These are phyloP conservation scores for Xiphophorus hellerii DNA, from an alignment of 2,113 vertebrate species.

Conservation along the genomic window DNA sequence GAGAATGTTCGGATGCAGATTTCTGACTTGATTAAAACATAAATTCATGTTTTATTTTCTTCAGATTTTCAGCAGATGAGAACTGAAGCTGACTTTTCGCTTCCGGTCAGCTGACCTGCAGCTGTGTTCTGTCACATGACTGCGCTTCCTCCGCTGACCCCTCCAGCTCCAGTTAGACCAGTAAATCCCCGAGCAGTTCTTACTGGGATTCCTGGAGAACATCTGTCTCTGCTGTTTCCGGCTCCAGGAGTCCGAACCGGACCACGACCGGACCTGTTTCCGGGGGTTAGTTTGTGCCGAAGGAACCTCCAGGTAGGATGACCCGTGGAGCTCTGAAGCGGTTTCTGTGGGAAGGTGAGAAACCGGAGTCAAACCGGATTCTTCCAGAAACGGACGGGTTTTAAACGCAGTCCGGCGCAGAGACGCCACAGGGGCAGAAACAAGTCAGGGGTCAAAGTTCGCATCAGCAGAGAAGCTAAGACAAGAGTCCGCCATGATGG, in stretches of 20 bases:
- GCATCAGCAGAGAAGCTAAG: conserved; percentile 32
- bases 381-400: not conserved
- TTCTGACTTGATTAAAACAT: too few species aligned
- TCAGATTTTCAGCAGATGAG: too few species aligned
- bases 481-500: not conserved
- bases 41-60: too few species aligned
- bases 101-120: conserved; percentile 58
- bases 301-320: not conserved
- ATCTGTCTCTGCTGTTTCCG: too few species aligned
- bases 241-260: too few species aligned
- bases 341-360: not conserved
- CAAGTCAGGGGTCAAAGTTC: conserved; percentile 57
- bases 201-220: too few species aligned
- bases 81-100: not conserved
- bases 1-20: too few species aligned
- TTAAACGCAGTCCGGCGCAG: not conserved
- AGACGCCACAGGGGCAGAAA: not conserved
- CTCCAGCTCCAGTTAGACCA: not conserved
- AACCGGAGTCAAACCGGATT: fast-evolving
- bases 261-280: not conserved
- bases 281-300: not conserved
- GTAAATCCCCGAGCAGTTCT: not conserved
- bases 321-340: fast-evolving
- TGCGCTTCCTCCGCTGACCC: conserved; percentile 21
- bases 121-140: conserved; percentile 60